Percentiles rank a stretch among this genome's conserved stretches.
Evolutionary conservation across 2,888 invertebrate species (phyloP).

Genomic region (Hydropsyche betteni): DNA sequence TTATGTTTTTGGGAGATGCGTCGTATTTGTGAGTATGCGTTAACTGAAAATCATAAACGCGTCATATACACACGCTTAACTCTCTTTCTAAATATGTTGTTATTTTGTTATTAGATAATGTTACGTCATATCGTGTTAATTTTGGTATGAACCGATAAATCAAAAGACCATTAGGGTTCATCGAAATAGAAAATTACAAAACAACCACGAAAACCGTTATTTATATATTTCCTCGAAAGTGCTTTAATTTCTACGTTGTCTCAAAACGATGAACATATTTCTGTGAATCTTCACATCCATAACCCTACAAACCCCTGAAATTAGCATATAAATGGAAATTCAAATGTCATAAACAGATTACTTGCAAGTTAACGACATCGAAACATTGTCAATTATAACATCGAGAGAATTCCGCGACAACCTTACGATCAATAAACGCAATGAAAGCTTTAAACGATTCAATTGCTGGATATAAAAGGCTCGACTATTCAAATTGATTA

Average conservation of each 20-base stretch:
- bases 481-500: too few species aligned
- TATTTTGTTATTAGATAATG: too few species aligned
- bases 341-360: slow-evolving; percentile 35
- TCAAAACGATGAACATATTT: neutral
- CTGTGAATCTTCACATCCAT: slow-evolving; percentile 1
- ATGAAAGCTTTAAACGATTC: too few species aligned
- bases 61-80: neutral
- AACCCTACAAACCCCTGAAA: slow-evolving; percentile 24
- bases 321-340: slow-evolving; percentile 39
- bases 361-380: slow-evolving; percentile 11
- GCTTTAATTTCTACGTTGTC: neutral
- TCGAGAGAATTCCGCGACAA: too few species aligned
- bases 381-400: slow-evolving; percentile 9
- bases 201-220: too few species aligned
- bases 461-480: too few species aligned
- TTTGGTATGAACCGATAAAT: too few species aligned
- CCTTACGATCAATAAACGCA: too few species aligned
- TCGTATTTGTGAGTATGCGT: neutral
- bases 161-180: too few species aligned
- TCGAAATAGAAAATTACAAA: too few species aligned
- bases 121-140: too few species aligned
- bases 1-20: neutral
- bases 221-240: too few species aligned
- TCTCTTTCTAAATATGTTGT: neutral
- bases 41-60: neutral